phyloP scores from a whole-genome alignment of 92 coral and sea anemone genomes.

The Porites divaricata region DNA sequence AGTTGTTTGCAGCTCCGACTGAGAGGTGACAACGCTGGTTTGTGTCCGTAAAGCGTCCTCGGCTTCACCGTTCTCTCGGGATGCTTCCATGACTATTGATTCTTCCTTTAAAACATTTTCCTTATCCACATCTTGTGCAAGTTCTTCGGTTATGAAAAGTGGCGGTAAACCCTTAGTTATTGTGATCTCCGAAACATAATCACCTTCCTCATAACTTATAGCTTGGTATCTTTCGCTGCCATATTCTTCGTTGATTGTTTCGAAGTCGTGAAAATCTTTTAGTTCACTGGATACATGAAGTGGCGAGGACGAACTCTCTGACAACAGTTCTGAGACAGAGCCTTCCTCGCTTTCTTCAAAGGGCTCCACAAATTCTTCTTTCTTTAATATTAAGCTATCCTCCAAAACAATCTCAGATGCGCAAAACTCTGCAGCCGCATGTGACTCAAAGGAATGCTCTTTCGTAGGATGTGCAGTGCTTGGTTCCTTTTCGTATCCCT shows the following conservation, averaged over 20 bases:
- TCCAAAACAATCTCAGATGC: not conserved
- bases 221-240: constrained; percentile 9
- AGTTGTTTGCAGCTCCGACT: constrained; percentile 3
- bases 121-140: constrained; percentile 24
- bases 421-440: constrained; percentile 9
- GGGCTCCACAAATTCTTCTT: constrained; percentile 29
- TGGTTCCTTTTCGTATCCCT: constrained; percentile 24
- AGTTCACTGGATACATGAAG: constrained; percentile 34
- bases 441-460: constrained; percentile 8
- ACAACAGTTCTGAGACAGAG: constrained; percentile 28
- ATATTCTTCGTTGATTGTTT: constrained; percentile 20
- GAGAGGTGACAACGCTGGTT: not conserved
- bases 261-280: constrained; percentile 30
- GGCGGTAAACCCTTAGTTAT: constrained; percentile 26
- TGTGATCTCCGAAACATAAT: constrained; percentile 21
- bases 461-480: not conserved
- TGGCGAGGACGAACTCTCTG: constrained; percentile 34
- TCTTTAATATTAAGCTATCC: not conserved
- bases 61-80: constrained; percentile 17
- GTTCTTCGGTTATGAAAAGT: constrained; percentile 31
- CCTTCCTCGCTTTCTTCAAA: constrained; percentile 57
- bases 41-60: constrained; percentile 32
- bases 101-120: constrained; percentile 27
- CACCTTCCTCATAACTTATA: constrained; percentile 7
- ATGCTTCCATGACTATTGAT: constrained; percentile 19